A percentile compares a stretch with the other conserved stretches of the same genome.
Evolutionary conservation across 1,140 invertebrate species (phyloP).

Genomic region (Anastrepha obliqua): DNA sequence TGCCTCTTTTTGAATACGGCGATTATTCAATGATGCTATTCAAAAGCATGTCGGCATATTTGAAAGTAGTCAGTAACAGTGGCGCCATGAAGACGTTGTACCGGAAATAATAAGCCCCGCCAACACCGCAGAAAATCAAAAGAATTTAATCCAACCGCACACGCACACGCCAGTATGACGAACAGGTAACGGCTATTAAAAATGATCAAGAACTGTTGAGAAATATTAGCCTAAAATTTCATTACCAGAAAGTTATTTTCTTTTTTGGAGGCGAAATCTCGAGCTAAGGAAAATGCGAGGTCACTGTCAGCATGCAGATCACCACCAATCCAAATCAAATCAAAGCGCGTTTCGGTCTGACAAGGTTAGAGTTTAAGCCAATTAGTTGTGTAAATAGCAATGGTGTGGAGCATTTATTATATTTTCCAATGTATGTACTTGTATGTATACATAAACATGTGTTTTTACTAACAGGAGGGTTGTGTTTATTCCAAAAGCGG

Average conservation of each 20-base stretch:
- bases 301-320: neutral
- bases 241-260: neutral
- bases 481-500: too few species aligned
- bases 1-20: neutral
- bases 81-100: constrained; percentile 20
- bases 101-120: constrained; percentile 39
- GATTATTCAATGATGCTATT: neutral
- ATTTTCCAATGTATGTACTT: too few species aligned
- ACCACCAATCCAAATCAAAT: neutral
- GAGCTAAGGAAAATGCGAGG: neutral
- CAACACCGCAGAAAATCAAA: constrained; percentile 3
- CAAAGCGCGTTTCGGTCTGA: neutral
- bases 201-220: neutral
- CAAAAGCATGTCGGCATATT: neutral
- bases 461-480: too few species aligned
- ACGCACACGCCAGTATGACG: neutral
- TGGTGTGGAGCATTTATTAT: neutral
- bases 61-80: neutral
- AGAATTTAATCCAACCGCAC: constrained; percentile 26
- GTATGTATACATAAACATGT: too few species aligned
- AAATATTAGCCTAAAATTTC: neutral
- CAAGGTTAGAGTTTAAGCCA: neutral
- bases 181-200: neutral
- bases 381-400: neutral
- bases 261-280: neutral